Conservation (phyloP, 1,140 invertebrate genomes). For the Carposina sasakii region DNA sequence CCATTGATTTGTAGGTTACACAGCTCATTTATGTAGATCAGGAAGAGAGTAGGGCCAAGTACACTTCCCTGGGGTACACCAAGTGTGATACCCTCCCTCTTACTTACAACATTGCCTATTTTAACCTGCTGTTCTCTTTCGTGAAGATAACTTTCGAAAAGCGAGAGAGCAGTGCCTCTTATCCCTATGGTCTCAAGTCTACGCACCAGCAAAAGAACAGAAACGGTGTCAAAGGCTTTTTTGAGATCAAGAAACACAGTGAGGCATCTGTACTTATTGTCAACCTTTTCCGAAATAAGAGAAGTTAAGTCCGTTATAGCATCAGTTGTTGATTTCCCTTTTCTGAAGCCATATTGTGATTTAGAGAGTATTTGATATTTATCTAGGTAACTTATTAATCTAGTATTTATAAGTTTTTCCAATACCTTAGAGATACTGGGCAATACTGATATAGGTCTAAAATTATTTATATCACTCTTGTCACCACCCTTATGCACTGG, state of each 20-base stretch:
- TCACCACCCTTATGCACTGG: background rate
- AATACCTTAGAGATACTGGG: no score
- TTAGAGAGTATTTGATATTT: no score
- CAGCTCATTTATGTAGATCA: slow-evolving; percentile 4
- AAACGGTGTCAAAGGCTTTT: slow-evolving; percentile 1
- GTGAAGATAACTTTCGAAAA: background rate
- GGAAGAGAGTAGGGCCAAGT: background rate
- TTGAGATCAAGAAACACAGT: background rate
- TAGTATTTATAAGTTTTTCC: no score
- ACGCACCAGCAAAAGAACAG: background rate
- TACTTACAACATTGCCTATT: background rate
- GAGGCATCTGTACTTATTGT: background rate
- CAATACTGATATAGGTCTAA: background rate
- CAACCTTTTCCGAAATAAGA: no score
- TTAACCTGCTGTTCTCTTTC: background rate
- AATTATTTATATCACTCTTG: background rate
- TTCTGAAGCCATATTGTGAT: no score
- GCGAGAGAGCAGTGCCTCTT: background rate
- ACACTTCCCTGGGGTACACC: slow-evolving; percentile 6
- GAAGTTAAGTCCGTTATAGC: no score
- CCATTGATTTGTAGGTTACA: background rate
- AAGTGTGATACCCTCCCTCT: background rate
- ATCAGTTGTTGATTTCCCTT: no score
- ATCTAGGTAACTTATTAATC: no score
- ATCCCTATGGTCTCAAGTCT: background rate